These are phyloP conservation scores for Molossus alvarezi DNA, from an alignment of 2,797 vertebrate species.

Conservation along the genomic window DNA sequence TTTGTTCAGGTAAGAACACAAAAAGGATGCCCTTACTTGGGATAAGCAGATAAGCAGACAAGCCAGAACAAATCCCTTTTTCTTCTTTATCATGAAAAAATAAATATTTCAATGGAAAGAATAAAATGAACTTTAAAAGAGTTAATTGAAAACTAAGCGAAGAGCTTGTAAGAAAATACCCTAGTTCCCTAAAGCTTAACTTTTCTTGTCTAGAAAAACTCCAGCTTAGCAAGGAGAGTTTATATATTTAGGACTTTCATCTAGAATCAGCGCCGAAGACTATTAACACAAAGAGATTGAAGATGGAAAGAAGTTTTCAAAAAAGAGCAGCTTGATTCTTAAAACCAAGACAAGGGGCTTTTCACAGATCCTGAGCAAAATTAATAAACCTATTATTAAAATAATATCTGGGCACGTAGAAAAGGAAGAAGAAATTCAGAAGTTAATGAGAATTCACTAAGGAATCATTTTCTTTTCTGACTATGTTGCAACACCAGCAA, in stretches of 20 bases:
- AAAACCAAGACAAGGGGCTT: constrained; percentile 46
- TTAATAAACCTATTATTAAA: background rate
- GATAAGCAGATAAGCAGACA: background rate
- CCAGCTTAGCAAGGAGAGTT: background rate
- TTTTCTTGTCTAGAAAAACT: background rate
- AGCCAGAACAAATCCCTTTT: background rate
- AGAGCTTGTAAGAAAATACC: background rate
- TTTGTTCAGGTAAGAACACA: background rate
- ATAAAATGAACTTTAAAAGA: constrained; percentile 9
- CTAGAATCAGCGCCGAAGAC: background rate
- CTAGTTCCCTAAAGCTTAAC: constrained; percentile 9
- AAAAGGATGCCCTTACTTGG: background rate
- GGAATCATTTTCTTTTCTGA: constrained; percentile 55
- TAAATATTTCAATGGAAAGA: background rate
- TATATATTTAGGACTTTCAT: background rate
- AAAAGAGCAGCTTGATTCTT: background rate
- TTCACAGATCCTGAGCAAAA: constrained; percentile 44
- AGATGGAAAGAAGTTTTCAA: background rate
- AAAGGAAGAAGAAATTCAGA: constrained; percentile 52
- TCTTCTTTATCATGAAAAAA: background rate
- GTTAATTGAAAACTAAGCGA: constrained; percentile 26
- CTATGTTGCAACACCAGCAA: background rate
- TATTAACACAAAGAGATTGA: background rate
- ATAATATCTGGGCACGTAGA: constrained; percentile 30
- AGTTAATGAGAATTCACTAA: constrained; percentile 46